These are phyloP conservation scores for Monochamus saltuarius DNA, from an alignment of 1,140 invertebrate genomes.

Conservation along the genomic window DNA sequence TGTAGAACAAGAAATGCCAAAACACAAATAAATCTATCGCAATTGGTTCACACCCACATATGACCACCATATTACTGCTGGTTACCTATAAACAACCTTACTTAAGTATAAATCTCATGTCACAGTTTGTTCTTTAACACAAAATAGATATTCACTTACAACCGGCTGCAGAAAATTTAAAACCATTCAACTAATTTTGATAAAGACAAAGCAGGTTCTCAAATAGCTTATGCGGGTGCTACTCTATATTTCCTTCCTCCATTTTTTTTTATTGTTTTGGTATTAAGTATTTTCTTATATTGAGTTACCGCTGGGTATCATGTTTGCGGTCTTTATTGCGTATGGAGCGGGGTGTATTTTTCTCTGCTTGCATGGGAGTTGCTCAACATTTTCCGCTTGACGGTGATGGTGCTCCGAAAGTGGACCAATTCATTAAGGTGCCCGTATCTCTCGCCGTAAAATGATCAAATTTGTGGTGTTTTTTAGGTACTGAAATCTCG, in stretches of 20 bases:
- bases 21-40: neutral
- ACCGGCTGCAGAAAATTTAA: constrained; percentile 35
- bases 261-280: constrained; percentile 19
- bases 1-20: neutral
- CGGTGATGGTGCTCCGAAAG: constrained; percentile 2
- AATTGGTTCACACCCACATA: constrained; percentile 13
- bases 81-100: constrained; percentile 26
- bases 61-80: constrained; percentile 10
- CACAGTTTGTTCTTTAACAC: constrained; percentile 37
- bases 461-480: too few species aligned
- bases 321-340: constrained; percentile 9
- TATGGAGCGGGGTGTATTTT: constrained; percentile 9
- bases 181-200: constrained; percentile 31
- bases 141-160: constrained; percentile 40
- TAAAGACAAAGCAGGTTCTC: neutral
- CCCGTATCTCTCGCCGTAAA: too few species aligned
- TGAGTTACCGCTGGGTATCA: constrained; percentile 19
- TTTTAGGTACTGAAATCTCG: too few species aligned
- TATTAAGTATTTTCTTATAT: constrained; percentile 23
- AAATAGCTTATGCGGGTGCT: neutral
- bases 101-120: constrained; percentile 35
- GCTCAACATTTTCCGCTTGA: constrained; percentile 1
- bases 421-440: constrained; percentile 17
- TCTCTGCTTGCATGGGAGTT: neutral
- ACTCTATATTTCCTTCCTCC: constrained; percentile 18